Evolutionary conservation across 2,888 invertebrate genomes (phyloP).

Genomic region (Pristionchus fissidentatus): DNA sequence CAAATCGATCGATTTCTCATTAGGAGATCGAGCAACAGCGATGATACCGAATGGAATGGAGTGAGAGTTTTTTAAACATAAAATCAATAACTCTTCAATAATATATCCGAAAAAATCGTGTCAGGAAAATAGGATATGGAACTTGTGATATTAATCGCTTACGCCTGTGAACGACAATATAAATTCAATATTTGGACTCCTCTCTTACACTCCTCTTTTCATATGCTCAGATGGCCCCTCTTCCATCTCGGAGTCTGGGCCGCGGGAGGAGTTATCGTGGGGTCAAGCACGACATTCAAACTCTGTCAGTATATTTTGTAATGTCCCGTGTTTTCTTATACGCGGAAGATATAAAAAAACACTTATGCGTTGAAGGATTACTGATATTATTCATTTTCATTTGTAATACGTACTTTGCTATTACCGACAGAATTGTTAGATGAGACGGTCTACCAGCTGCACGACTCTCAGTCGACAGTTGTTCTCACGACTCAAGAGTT

Average conservation of each 20-base stretch:
- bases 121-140: no score
- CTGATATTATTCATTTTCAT: no score
- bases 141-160: no score
- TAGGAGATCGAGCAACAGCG: neutral
- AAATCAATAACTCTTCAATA: neutral
- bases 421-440: no score
- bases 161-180: no score
- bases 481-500: neutral
- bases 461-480: neutral
- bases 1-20: neutral
- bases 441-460: conserved; percentile 2
- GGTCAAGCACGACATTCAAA: neutral
- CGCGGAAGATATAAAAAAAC: no score
- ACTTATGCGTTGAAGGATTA: no score
- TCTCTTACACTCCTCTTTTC: no score
- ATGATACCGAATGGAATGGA: neutral
- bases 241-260: neutral
- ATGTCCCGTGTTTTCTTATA: no score
- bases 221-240: neutral
- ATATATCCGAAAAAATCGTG: no score
- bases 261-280: neutral
- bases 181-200: no score
- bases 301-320: neutral
- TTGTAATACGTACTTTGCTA: no score
- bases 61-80: neutral